Base-by-base conservation (phyloP, 2,113 vertebrate genomes). In the Anas platyrhynchos region DNA sequence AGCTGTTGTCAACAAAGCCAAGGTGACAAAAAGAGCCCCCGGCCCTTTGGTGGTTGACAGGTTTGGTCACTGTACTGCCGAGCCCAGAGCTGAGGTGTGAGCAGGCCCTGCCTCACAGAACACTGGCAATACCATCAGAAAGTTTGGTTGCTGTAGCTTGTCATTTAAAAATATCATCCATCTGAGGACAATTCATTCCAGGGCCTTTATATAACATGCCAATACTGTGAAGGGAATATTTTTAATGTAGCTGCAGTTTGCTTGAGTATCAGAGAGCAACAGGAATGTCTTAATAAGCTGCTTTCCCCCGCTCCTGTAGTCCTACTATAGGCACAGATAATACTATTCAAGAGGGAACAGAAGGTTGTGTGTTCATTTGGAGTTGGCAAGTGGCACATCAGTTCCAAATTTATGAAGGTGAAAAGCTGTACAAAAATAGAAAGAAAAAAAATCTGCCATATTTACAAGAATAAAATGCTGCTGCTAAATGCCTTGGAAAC, bases 1-100 rank as follows among this genome's bases (percentile, higher is more conserved):
- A 88, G 62, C 82, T 82, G 86, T 83, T 86, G 56, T 79, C 32
- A 4, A 88, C 90, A 97, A 94, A 97, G 88, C 59, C 79, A 81
- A 90, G 72, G 55, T 96, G 96, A 97, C 74, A 97, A 92, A 93
- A 77, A 94, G 93, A 92, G 93, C 94, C 91, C 81, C 62, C 4
- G 31, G 95, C 86, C 71, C 86, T 96, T 75, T 78, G 91, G 13
- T 94, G 91, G 95, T 38, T 68, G 88, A 77, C 88, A 44, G 71
- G 84, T 72, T 94, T 86, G 86, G 91, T 91, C 77, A 88, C 88
- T 74, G 84, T 76, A 92, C 88, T 9, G 10, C 20, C 69, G 88
- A 96, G 88, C 96, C 94, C 73, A 92, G 68, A 97, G 96, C 94
- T 59, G 83, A 78, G 82, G 77, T 62, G 88, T 54, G 73, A 86